Base-by-base conservation (phyloP, 2,888 invertebrate genomes). In the Amiota mariae region DNA sequence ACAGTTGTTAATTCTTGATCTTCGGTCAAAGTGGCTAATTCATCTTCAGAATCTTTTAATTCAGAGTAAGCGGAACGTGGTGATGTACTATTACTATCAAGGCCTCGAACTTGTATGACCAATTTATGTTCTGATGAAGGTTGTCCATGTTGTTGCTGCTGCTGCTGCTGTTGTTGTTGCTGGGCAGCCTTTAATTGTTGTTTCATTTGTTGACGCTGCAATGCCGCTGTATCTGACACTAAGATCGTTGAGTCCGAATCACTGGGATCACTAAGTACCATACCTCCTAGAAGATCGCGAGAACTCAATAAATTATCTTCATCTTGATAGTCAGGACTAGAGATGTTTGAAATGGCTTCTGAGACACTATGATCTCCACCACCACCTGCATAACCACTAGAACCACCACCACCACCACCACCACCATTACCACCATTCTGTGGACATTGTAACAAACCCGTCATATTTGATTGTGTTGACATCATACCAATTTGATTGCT, bases 181-280 rank as follows among this genome's bases (percentile, higher is more conserved):
- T 85, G 72, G 70, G 84, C 82, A 51, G 84, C 84, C 70, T 88
- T 88, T 20, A 85, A 75, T 75, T 89, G 88, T 47, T 86, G 85
- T 72, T 86, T 74, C 87, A 90, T 81, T 87, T 89, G 85, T 72
- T 89, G 89, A 49, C 87, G 85, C 78, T 84, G 88, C 64, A 84
- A 78, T 2, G 81, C 74, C 47, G 82, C 88, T 66, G 95, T 94
- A 88, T 95, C 95, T 73, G 95, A 96, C 75, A 95, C 96, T 72
- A 96, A 91, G 81, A 96, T 94, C 70, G 96, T 96, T 78, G 96
- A 96, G 90, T 96, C 96, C 82, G 96, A 96, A 91, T 96, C 96
- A 89, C 95, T 96, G 70, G 95, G 95, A 91, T 96, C 96, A 88
- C 96, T 96, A 82, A 96, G 93, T 88, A 94, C 95, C 95, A 96